Evolutionary conservation across 2,888 invertebrate genomes (phyloP), one percentile per base, ranked within the genome.

Genomic region (Cartodere bifasciata): DNA sequence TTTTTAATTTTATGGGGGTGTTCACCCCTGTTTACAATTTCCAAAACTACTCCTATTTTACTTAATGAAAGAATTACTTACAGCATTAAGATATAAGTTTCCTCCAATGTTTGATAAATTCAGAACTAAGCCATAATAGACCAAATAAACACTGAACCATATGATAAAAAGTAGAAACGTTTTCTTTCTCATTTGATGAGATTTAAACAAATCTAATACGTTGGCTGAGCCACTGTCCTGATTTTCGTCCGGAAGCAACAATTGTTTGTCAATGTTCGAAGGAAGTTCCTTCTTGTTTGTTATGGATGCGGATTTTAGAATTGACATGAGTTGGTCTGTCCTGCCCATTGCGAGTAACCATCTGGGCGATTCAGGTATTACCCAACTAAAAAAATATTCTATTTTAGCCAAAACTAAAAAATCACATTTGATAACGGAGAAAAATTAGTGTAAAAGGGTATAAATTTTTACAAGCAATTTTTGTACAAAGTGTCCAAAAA

Each of bases 281-380:
- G 80, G 79, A 32, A 79, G 52, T 42, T 70, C 65, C 14, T 65
- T 64, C 26, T 68, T 69, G 55, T 83, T 83, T 43, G 72, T 69
- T 34, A 63, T 67, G 1, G 78, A 74, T 1, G 77, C 80, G 45
- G 65, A 67, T 47, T 72, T 65, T 21, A 82, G 55, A 29, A 82
- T 72, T 16, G 55, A 58, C 50, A 73, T 68, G 1, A 81, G 76
- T 59, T 80, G 75, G 36, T 73, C 68, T n/a, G 71, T 70, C 39
- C 71, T 68, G 13, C 79, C 80, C 65, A 77, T 73, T 21, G 76
- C 75, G 29, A 82, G 56, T 16, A 82, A 58, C 83, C 83, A 83
- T 49, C 81, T 65, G 1, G 83, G 83, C 2, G 82, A 82, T 65
- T 83, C 82, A n/a, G 82, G 81, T 32, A 82, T 58, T 17, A 81